phyloP scores from a whole-genome alignment of 2,797 vertebrate genomes.

The Leptoclinus maculatus region DNA sequence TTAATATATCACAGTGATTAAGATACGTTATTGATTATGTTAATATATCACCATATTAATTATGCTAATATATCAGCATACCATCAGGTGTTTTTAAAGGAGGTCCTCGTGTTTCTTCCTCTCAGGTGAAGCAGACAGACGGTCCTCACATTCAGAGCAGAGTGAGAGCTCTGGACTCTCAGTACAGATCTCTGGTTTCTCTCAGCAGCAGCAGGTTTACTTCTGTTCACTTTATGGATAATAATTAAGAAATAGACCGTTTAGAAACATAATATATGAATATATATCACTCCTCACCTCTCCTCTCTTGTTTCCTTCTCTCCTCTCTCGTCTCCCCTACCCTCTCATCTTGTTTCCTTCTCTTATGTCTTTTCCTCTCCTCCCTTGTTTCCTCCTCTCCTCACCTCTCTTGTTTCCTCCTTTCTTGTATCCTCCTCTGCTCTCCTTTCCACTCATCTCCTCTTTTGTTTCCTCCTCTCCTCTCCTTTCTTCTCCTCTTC shows the following conservation, averaged over 20 bases:
- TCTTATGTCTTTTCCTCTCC: neutral
- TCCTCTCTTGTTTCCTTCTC: neutral
- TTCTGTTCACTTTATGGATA: no score
- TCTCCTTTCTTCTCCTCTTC: neutral
- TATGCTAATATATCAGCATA: no score
- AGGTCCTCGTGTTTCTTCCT: neutral
- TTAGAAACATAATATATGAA: neutral
- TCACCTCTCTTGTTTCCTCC: neutral
- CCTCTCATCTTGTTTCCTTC: neutral
- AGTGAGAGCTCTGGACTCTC: conserved; percentile 81
- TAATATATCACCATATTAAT: no score
- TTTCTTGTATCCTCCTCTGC: rapidly evolving
- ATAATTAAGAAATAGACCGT: neutral
- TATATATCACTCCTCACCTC: no score
- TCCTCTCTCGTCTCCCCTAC: neutral
- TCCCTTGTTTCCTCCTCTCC: neutral
- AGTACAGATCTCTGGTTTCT: conserved; percentile 84
- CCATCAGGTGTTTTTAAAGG: neutral
- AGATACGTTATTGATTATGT: no score
- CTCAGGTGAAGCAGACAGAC: conserved; percentile 72
- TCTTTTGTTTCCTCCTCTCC: neutral
- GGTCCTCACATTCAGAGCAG: conserved; percentile 82
- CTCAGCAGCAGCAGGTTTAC: conserved; percentile 87
- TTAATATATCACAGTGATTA: no score
- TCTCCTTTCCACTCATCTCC: neutral